Evolutionary conservation across 2,888 invertebrate species (phyloP).

Genomic region (Coremacera marginata): DNA sequence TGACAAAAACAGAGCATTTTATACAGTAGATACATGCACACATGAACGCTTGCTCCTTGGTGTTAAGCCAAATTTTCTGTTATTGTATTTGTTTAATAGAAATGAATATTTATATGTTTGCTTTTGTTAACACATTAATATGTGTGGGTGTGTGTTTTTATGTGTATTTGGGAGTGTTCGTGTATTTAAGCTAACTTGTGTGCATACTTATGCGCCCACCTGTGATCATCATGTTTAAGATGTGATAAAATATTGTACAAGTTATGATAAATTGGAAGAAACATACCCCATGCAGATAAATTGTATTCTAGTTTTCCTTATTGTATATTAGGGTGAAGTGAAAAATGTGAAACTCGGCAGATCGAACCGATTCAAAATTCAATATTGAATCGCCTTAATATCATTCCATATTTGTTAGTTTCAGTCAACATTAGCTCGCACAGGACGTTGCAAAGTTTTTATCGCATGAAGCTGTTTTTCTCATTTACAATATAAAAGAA

Average conservation of each 20-base stretch:
- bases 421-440: background rate
- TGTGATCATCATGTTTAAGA: background rate
- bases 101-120: conserved; percentile 21
- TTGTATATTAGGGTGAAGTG: too few species aligned
- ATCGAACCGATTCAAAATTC: too few species aligned
- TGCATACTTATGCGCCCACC: background rate
- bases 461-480: background rate
- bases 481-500: background rate
- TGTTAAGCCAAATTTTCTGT: background rate
- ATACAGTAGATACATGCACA: background rate
- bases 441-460: background rate
- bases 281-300: too few species aligned
- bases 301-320: too few species aligned
- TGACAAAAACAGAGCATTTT: conserved; percentile 3
- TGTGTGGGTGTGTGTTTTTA: background rate
- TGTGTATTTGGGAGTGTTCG: background rate
- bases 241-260: background rate
- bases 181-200: background rate
- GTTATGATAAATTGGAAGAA: too few species aligned
- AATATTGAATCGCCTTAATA: too few species aligned
- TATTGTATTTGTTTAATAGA: conserved; percentile 3
- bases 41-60: background rate
- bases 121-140: background rate
- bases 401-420: too few species aligned
- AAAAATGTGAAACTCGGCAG: too few species aligned